Base-by-base conservation (phyloP, 2,888 invertebrate species). In the Ochropleura plecta region DNA sequence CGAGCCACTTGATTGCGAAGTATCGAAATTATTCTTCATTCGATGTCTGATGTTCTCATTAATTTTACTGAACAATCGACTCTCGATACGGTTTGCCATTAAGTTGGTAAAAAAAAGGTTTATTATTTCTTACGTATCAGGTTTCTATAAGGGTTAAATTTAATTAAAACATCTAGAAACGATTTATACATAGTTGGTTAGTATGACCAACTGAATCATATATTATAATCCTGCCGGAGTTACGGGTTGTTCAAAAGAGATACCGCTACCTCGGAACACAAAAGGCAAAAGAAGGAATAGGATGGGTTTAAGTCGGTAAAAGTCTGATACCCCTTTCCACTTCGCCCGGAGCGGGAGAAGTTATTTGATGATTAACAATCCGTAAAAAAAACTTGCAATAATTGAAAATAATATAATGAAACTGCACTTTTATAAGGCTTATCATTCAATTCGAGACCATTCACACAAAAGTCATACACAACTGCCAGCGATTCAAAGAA, bases 1-100 rank as follows among this genome's bases (percentile, higher is more conserved):
- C 86, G 85, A 86, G 70, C 87, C 72, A 84, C 82, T 88, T 87
- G 88, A 90, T 91, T 90, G 87, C 82, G 84, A 87, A 79, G 82
- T 87, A 76, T 79, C 79, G 81, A 84, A 88, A 91, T 91, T 89
- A 91, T 88, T 91, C 90, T 90, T 89, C 87, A 88, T 90, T 90
- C 78, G 77, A 81, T 59, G 78, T 78, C 72, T 84, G 85, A 83
- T 85, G 84, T 83, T 65, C 69, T 81, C 80, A 82, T 83, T 88
- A 81, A 83, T 82, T 78, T 85, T 76, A 77, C 79, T 80, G 78
- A 76, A 48, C 70, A 69, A 30, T 81, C 73, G 68, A 81, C 81
- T 81, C 5, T 57, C 42, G 30, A 76, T 57, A 51, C 16, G 5
- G 10, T 76, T 57, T 62, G n/a, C n/a, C 16, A 5, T 16, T 20